Conservation (phyloP, 2,888 invertebrate genomes). For the Allolobophora icterica region DNA sequence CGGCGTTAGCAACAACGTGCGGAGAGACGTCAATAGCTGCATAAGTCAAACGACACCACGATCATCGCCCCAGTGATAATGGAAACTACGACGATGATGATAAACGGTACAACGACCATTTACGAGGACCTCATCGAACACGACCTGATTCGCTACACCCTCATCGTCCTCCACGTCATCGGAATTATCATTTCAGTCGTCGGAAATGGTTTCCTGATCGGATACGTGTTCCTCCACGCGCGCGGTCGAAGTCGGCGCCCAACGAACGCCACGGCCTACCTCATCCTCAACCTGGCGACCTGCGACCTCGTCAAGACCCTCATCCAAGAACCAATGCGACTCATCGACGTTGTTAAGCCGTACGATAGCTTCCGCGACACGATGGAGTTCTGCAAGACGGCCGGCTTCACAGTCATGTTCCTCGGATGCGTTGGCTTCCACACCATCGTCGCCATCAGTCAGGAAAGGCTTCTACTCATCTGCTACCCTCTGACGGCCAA, state of each 20-base stretch:
- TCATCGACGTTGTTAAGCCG: slow-evolving; percentile 41
- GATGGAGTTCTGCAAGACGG: slow-evolving; percentile 40
- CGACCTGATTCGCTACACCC: slow-evolving; percentile 40
- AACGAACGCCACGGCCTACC: slow-evolving; percentile 43
- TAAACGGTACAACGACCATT: neutral
- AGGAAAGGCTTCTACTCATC: slow-evolving; percentile 46
- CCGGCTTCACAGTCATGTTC: slow-evolving; percentile 41
- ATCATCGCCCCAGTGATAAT: neutral
- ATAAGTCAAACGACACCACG: neutral
- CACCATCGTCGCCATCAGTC: slow-evolving; percentile 46
- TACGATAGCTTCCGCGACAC: slow-evolving; percentile 3
- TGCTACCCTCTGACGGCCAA: slow-evolving; percentile 45
- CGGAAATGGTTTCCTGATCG: slow-evolving; percentile 44
- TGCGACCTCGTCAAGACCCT: slow-evolving; percentile 44
- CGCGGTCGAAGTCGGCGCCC: neutral
- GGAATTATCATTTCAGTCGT: slow-evolving; percentile 38
- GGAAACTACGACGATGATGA: neutral
- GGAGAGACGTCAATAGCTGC: neutral
- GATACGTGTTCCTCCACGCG: slow-evolving; percentile 38
- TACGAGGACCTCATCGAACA: slow-evolving; percentile 42
- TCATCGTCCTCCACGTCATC: slow-evolving; percentile 41
- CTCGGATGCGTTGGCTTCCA: slow-evolving; percentile 43
- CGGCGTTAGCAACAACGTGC: neutral
- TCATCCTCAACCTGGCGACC: slow-evolving; percentile 46
- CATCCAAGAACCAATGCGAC: slow-evolving; percentile 40